Evolutionary conservation across 2,113 vertebrate species (phyloP), one percentile per base, ranked within the genome.

Genomic region (Sakesphorus luctuosus): DNA sequence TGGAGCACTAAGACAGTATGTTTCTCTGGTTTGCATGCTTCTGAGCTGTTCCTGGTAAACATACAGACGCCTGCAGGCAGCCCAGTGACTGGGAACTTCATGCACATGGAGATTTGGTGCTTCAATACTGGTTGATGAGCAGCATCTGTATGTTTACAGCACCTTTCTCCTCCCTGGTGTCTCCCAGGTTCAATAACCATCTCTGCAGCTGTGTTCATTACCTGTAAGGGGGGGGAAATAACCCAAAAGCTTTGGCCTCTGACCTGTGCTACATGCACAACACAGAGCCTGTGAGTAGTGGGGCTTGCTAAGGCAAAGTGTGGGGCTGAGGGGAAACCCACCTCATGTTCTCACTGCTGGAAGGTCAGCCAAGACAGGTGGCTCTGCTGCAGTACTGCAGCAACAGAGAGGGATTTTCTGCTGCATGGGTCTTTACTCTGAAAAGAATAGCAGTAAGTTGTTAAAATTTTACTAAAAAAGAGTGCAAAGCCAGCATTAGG

Each of bases 291-390:
- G 1, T 67, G 47, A 44, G 36, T 14, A 40, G 59, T 3, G 20
- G 24, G 33, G 3, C 46, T 95, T 68, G 43, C 12, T 7, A 0
- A 38, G 29, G 8, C 59, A 25, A 31, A 14, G 15, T 0, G 0
- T 49, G 43, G 47, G 26, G 10, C 33, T 59, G 31, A 61, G 50
- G 12, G 36, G 35, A 53, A 25, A 36, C 61, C 10, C 4, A 17
- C 14, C 28, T 68, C 28, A 1, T 18, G 35, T 46, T 82, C 53
- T 75, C 4, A 6, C 18, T 68, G 29, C 23, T 5, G 7, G 53
- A 50, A 76, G 43, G 71, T 35, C 52, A 83, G 72, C 14, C 7
- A 25, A 43, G n/a, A 18, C 28, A n/a, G 4, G 18, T 63, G 38
- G 7, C 23, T 80, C 50, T 77, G 43, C 35, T 84, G 67, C 0